These are phyloP conservation scores for Latrodectus hesperus DNA, from an alignment of 2,888 invertebrate genomes.

Conservation along the genomic window DNA sequence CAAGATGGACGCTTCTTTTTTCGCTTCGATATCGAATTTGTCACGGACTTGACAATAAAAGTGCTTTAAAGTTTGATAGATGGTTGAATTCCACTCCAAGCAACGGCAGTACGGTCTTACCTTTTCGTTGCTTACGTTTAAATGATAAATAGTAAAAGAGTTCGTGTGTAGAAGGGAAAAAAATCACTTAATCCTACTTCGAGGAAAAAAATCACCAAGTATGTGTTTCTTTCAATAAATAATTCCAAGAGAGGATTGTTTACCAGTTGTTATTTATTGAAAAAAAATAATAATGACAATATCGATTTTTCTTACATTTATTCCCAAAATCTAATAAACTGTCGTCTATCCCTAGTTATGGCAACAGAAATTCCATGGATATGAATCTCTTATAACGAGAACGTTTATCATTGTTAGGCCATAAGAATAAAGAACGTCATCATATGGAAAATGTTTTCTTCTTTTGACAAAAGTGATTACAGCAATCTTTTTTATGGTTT, in stretches of 20 bases:
- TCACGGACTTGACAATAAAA: slow-evolving; percentile 59
- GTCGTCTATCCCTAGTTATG: slow-evolving; percentile 4
- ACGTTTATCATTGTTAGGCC: neutral
- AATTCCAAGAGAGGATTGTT: slow-evolving; percentile 10
- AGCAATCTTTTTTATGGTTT: slow-evolving; percentile 9
- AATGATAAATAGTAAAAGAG: slow-evolving; percentile 27
- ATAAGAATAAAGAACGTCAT: neutral
- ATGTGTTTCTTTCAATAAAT: slow-evolving; percentile 23
- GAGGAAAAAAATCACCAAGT: neutral
- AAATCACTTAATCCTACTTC: neutral
- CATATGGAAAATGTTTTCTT: neutral
- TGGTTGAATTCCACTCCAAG: slow-evolving; percentile 14
- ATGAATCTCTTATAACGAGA: neutral
- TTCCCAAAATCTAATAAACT: slow-evolving; percentile 13
- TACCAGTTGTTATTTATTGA: neutral
- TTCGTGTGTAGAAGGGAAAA: neutral
- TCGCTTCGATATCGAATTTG: slow-evolving; percentile 40
- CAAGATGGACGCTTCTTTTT: slow-evolving; percentile 22
- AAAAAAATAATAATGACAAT: neutral
- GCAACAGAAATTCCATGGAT: neutral
- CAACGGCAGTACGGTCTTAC: neutral
- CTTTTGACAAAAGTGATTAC: slow-evolving; percentile 33
- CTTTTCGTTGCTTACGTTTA: slow-evolving; percentile 23
- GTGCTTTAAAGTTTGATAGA: slow-evolving; percentile 57
- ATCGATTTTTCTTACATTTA: neutral